Conservation (phyloP, 1,140 invertebrate species). For the Aphaenogaster rudis region DNA sequence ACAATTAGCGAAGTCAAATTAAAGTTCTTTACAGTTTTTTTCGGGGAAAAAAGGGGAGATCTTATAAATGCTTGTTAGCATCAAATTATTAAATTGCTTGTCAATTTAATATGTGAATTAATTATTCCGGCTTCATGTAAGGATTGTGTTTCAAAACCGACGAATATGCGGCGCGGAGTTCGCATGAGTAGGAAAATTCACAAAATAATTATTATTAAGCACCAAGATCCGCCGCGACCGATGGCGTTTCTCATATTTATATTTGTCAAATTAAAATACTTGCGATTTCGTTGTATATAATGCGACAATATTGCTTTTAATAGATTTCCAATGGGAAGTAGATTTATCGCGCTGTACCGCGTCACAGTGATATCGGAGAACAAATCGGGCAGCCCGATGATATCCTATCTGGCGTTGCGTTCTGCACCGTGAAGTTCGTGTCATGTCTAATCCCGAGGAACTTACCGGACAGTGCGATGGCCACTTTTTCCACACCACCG, state of each 20-base stretch:
- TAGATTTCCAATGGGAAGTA: constrained; percentile 19
- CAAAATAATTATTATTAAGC: too few species aligned
- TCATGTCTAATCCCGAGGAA: not conserved
- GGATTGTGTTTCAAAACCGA: too few species aligned
- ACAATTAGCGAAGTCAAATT: not conserved
- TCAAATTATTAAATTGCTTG: too few species aligned
- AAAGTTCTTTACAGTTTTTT: too few species aligned
- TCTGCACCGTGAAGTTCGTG: not conserved
- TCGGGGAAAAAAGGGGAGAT: too few species aligned
- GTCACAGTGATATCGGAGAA: not conserved
- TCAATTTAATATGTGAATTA: too few species aligned
- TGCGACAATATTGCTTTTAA: not conserved
- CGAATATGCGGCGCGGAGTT: too few species aligned
- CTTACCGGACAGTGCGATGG: constrained; percentile 97
- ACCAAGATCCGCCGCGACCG: too few species aligned
- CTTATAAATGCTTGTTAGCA: too few species aligned
- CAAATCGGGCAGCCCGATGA: not conserved
- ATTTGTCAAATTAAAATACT: not conserved
- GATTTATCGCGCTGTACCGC: not conserved
- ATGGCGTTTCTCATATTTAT: too few species aligned
- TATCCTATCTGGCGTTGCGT: not conserved
- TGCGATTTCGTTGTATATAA: constrained; percentile 6
- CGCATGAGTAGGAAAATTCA: too few species aligned
- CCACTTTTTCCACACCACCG: constrained; percentile 97
- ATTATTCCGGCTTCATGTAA: too few species aligned